phyloP scores from a whole-genome alignment of 2,888 invertebrate genomes.

The Lutraria lutraria region DNA sequence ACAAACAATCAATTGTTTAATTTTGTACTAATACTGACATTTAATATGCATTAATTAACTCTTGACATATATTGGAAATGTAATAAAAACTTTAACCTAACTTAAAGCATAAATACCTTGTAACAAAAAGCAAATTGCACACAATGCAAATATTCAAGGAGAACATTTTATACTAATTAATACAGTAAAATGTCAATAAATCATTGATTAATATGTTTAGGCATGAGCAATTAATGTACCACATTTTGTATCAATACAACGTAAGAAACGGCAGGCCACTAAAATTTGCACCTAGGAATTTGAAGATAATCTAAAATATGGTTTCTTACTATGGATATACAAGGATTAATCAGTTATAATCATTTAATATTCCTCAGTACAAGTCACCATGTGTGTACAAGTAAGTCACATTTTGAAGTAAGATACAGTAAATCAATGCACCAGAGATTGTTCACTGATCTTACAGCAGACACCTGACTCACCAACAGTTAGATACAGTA shows the following conservation, averaged over 20 bases:
- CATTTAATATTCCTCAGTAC: too few species aligned
- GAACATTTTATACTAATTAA: background rate
- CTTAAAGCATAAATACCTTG: conserved; percentile 2
- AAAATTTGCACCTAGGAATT: too few species aligned
- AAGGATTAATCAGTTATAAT: too few species aligned
- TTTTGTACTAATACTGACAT: background rate
- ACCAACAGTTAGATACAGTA: too few species aligned
- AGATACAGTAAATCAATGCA: too few species aligned
- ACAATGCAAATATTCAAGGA: conserved; percentile 2
- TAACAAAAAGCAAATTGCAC: background rate
- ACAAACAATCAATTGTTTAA: conserved; percentile 22
- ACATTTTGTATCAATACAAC: background rate
- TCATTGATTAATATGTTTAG: background rate
- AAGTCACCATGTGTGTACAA: too few species aligned
- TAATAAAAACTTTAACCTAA: background rate
- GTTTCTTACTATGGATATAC: too few species aligned
- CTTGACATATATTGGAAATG: conserved; percentile 1
- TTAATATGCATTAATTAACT: conserved; percentile 12
- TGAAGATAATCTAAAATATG: too few species aligned
- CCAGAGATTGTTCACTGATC: too few species aligned
- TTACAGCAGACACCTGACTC: too few species aligned
- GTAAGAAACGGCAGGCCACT: background rate
- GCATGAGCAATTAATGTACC: background rate
- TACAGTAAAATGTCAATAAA: background rate
- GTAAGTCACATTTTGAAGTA: too few species aligned